A percentile compares a stretch with the other conserved stretches of the same genome.
Conservation (phyloP, 92 coral and sea anemone genomes). For the Zoanthus sansibaricus region DNA sequence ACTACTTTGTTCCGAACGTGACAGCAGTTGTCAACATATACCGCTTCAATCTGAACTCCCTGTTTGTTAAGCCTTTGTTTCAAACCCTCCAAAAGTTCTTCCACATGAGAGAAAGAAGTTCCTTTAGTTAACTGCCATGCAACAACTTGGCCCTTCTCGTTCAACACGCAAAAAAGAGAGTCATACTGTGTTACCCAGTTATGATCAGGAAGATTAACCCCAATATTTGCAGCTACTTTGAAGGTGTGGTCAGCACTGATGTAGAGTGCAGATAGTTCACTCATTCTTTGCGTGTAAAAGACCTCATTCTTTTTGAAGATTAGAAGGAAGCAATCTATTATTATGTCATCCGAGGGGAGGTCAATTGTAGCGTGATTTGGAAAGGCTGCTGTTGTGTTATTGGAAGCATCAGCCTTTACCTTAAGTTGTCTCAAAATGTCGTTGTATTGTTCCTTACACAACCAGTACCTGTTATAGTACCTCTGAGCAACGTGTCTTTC, state of each 20-base stretch:
- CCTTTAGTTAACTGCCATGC: slow-evolving; percentile 12
- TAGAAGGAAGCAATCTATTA: slow-evolving; percentile 4
- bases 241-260: slow-evolving; percentile 53
- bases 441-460: slow-evolving; percentile 15
- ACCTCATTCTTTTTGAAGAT: slow-evolving; percentile 12
- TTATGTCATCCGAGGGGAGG: slow-evolving; percentile 29
- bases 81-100: slow-evolving; percentile 30
- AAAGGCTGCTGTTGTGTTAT: not conserved
- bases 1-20: slow-evolving; percentile 23
- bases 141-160: slow-evolving; percentile 44
- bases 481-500: slow-evolving; percentile 38
- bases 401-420: not conserved
- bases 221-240: slow-evolving; percentile 51
- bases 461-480: slow-evolving; percentile 23
- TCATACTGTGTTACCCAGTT: slow-evolving; percentile 50
- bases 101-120: slow-evolving; percentile 23
- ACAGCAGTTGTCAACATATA: slow-evolving; percentile 72
- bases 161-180: slow-evolving; percentile 55
- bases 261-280: slow-evolving; percentile 1
- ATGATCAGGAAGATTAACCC: slow-evolving; percentile 11
- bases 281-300: not conserved
- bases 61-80: slow-evolving; percentile 45
- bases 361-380: slow-evolving; percentile 31
- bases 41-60: slow-evolving; percentile 17
- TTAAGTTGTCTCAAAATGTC: not conserved